Percentiles rank a stretch among this genome's conserved stretches.
Conservation (phyloP, 2,113 vertebrate genomes). For the Otis tarda region DNA sequence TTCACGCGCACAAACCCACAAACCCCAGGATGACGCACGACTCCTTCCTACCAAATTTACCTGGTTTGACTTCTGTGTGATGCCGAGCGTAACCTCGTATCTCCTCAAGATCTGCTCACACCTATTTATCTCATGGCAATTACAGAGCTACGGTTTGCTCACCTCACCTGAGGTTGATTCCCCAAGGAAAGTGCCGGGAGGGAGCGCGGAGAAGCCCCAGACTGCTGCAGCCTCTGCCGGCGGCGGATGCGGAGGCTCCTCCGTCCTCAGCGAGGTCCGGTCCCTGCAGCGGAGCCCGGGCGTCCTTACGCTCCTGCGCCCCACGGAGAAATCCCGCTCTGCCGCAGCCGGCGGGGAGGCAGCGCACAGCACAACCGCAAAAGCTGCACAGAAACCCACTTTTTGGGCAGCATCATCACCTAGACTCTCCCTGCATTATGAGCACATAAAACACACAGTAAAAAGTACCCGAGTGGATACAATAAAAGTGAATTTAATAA, state of each 20-base stretch:
- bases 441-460: neutral
- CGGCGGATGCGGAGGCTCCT: too few species aligned
- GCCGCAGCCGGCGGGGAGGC: neutral
- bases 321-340: neutral
- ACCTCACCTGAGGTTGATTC: neutral
- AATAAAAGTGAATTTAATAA: conserved; percentile 11
- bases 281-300: neutral
- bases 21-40: neutral
- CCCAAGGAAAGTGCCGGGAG: neutral
- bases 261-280: neutral
- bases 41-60: neutral
- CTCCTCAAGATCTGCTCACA: neutral
- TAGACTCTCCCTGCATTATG: neutral
- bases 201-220: neutral
- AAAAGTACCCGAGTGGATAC: neutral
- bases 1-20: too few species aligned
- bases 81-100: neutral
- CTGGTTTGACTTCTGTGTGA: neutral
- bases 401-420: neutral
- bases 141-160: neutral
- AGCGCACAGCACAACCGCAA: neutral
- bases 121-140: neutral
- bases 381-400: neutral
- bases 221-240: too few species aligned
- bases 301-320: neutral